Percentiles rank a stretch among this genome's conserved stretches.
Evolutionary conservation across 2,797 vertebrate genomes (phyloP).

Genomic region (Mormyrus hasselquistii): DNA sequence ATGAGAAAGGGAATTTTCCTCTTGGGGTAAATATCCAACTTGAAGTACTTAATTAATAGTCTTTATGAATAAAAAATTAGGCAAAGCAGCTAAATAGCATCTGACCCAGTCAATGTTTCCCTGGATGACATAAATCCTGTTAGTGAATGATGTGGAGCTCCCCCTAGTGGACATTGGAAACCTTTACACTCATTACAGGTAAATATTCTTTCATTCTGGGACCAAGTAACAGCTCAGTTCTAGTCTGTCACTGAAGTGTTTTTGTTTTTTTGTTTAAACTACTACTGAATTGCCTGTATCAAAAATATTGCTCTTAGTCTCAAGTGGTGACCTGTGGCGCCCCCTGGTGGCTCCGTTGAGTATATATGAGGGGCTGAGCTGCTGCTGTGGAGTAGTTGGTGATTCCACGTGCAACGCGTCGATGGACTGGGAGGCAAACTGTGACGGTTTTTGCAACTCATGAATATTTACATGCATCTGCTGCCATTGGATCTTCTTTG

Average conservation of each 20-base stretch:
- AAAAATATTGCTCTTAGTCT: neutral
- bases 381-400: neutral
- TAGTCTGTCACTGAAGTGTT: neutral
- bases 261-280: neutral
- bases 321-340: neutral
- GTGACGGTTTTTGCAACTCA: neutral
- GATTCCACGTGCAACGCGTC: neutral
- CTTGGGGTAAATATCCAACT: neutral
- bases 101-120: neutral
- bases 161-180: neutral
- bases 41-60: neutral
- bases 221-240: neutral
- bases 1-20: neutral
- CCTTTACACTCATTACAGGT: neutral
- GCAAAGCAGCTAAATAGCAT: neutral
- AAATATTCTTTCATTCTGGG: neutral
- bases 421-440: neutral
- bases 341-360: neutral
- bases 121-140: neutral
- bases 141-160: neutral
- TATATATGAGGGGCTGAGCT: neutral
- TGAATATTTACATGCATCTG: neutral
- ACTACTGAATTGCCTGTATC: neutral
- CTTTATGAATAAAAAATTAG: neutral
- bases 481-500: neutral